Percentiles rank a stretch among this genome's conserved stretches.
Evolutionary conservation across 2,797 vertebrate genomes (phyloP).

Genomic region (Emys orbicularis): DNA sequence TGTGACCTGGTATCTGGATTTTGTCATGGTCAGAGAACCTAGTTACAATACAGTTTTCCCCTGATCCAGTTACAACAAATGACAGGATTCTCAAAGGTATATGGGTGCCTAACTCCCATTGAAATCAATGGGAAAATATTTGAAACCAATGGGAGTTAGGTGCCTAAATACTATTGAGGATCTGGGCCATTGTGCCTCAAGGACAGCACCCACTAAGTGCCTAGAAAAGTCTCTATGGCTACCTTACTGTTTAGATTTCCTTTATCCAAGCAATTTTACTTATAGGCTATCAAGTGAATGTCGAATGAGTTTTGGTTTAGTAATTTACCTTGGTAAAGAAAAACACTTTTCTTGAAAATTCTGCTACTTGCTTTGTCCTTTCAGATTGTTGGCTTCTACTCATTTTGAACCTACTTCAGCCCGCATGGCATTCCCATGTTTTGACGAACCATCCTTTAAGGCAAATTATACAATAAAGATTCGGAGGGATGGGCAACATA

Average conservation of each 20-base stretch:
- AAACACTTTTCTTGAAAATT: background rate
- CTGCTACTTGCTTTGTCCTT: background rate
- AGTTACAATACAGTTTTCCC: background rate
- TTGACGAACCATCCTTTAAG: constrained; percentile 87
- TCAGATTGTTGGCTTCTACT: constrained; percentile 82
- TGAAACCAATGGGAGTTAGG: background rate
- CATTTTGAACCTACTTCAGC: constrained; percentile 86
- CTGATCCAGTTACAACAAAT: background rate
- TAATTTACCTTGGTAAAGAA: background rate
- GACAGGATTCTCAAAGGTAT: background rate
- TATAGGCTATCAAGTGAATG: background rate
- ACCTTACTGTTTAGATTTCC: background rate
- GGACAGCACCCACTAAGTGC: background rate
- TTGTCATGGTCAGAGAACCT: background rate
- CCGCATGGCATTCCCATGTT: constrained; percentile 85
- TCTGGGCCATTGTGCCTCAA: background rate
- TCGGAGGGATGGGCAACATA: constrained; percentile 79
- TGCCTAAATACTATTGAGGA: background rate
- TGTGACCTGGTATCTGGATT: background rate
- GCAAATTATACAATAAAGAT: constrained; percentile 85
- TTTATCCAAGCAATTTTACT: background rate
- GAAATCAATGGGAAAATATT: background rate
- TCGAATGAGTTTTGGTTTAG: background rate
- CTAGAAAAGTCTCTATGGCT: background rate
- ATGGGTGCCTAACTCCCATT: background rate